phyloP scores from a whole-genome alignment of 37 sponge, comb jelly and placozoan genomes.

The Halisarca cf. caerulea region DNA sequence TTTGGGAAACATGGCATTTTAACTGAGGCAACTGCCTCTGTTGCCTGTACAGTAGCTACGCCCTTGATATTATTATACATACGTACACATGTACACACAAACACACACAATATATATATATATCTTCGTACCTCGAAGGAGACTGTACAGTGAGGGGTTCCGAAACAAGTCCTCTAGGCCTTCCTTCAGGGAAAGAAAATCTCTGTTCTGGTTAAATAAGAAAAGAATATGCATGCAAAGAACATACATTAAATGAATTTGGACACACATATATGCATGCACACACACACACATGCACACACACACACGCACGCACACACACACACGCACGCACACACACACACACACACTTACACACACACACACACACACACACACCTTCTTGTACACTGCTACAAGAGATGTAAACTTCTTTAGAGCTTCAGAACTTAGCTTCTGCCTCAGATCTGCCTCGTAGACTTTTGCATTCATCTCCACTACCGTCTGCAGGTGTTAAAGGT shows the following conservation, averaged over 20 bases:
- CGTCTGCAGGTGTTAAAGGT: too few species aligned
- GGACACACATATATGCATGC: too few species aligned
- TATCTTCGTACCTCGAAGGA: constrained; percentile 42
- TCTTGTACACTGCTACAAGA: constrained; percentile 38
- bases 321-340: too few species aligned
- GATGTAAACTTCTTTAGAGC: constrained; percentile 45
- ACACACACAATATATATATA: constrained; percentile 7
- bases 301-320: too few species aligned
- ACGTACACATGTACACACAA: constrained; percentile 12
- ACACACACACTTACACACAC: background rate
- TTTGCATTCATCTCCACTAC: constrained; percentile 13
- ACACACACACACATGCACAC: too few species aligned
- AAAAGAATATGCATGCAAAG: background rate
- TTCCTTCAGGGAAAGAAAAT: constrained; percentile 38
- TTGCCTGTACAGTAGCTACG: too few species aligned
- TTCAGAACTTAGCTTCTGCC: constrained; percentile 43
- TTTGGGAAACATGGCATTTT: too few species aligned
- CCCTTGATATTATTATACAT: too few species aligned
- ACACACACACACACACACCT: constrained; percentile 9
- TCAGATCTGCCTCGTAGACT: constrained; percentile 43
- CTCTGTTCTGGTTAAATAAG: constrained; percentile 28
- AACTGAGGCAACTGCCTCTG: too few species aligned
- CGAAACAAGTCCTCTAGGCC: constrained; percentile 43
- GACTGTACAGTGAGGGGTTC: constrained; percentile 25
- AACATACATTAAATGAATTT: background rate